Base-by-base conservation (phyloP, 2,113 vertebrate species). In the Syrmaticus mikado region DNA sequence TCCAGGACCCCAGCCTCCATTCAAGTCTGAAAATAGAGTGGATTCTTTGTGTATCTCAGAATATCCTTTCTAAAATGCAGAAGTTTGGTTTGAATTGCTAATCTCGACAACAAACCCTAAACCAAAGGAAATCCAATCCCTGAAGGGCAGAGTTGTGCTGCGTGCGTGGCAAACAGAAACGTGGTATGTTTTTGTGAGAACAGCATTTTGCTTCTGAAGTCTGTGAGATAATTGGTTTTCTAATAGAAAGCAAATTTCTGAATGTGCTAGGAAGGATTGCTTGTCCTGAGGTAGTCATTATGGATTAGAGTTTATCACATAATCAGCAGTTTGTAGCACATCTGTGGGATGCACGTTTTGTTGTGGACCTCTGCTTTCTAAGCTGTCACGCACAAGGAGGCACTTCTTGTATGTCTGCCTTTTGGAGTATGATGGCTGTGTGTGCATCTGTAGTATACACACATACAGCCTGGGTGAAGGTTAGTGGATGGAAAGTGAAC, bases 271-370 rank as follows among this genome's bases (percentile, higher is more conserved):
- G 77, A 34, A 41, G 61, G 41, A 10, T 74, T 72, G 46, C 32
- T 65, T 68, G 13, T 86, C 74, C 30, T 41, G 19, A 64, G 40
- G 52, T 88, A 30, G 62, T 36, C 76, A 0, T 62, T 72, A 5
- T 0, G 32, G 11, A 19, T 71, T 72, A 34, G 17, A n/a, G 25
- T 76, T 89, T 52, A n/a, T 72, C 36, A 12, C 0, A 1, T 46
- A 8, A 85, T 57, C 57, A 72, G 13, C 43, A 19, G 13, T 76
- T 90, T 13, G 40, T 66, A 13, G 50, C 36, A 41, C 36, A 41
- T 70, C 70, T 34, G 32, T 2, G 2, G 67, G 32, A 43, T 68
- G 18, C 18, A 5, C 0, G 0, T 75, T 36, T 75, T 55, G 34
- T 80, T 64, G 14, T 0, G 1, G 60, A 40, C 28, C 34, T 89